Conservation (phyloP, 1,140 invertebrate species). For the Drosophila auraria region DNA sequence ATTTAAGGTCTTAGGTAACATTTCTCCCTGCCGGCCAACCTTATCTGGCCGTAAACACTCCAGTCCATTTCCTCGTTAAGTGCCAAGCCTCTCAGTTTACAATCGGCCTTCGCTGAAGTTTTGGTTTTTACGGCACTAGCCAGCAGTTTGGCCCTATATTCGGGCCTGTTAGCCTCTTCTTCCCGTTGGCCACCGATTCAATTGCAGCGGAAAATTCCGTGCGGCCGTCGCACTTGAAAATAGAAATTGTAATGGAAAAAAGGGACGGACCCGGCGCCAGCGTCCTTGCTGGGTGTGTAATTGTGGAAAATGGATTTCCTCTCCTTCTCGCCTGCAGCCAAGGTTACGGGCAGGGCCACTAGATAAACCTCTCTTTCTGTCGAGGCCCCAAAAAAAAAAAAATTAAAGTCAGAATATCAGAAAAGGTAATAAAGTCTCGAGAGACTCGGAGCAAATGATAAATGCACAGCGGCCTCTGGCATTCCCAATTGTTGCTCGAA, state of each 20-base stretch:
- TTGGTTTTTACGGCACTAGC: conserved; percentile 14
- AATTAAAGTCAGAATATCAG: conserved; percentile 1
- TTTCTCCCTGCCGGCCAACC: not conserved
- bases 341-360: conserved; percentile 47
- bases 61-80: conserved; percentile 7
- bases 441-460: conserved; percentile 33
- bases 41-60: conserved; percentile 20
- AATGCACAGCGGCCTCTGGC: conserved; percentile 18
- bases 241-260: conserved; percentile 46
- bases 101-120: conserved; percentile 29
- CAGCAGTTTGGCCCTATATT: conserved; percentile 25
- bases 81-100: conserved; percentile 24
- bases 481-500: conserved; percentile 44
- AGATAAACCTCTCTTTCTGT: conserved; percentile 31
- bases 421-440: conserved; percentile 25
- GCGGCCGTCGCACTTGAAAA: conserved; percentile 30
- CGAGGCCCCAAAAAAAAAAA: not conserved
- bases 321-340: conserved; percentile 28
- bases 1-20: conserved; percentile 4
- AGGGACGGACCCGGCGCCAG: not conserved
- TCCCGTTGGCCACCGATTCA: conserved; percentile 31
- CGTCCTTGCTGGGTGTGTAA: conserved; percentile 25
- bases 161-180: conserved; percentile 1
- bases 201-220: conserved; percentile 23
- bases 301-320: conserved; percentile 39